Evolutionary conservation across 2,113 vertebrate species (phyloP).

Genomic region (Diphyllodes magnificus): DNA sequence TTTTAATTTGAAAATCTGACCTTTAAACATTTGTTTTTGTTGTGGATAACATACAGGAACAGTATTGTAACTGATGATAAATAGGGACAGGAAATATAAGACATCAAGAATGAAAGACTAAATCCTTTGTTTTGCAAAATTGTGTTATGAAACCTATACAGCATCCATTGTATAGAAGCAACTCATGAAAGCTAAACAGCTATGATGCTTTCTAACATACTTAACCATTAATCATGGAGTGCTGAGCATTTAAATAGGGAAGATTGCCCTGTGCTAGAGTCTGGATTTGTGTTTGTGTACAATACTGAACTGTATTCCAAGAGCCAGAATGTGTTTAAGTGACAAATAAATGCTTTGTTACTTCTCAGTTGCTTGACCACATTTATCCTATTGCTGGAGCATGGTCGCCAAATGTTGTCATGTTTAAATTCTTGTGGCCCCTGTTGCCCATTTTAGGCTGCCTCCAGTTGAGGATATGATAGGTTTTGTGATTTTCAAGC

Average conservation of each 20-base stretch:
- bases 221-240: background rate
- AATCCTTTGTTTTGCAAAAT: background rate
- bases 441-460: background rate
- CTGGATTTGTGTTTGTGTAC: background rate
- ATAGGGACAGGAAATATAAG: background rate
- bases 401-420: background rate
- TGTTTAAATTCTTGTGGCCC: background rate
- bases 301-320: background rate
- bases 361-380: background rate
- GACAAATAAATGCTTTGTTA: background rate
- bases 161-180: background rate
- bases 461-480: background rate
- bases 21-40: background rate
- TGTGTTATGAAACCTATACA: background rate
- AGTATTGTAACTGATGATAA: background rate
- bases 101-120: background rate
- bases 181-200: background rate
- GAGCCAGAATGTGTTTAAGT: background rate
- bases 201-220: background rate
- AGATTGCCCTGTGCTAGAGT: background rate
- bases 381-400: background rate
- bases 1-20: slow-evolving; percentile 29
- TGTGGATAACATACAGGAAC: background rate
- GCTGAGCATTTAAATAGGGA: background rate
- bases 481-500: background rate